phyloP scores from a whole-genome alignment of 1,140 invertebrate species.

The Uloborus diversus region DNA sequence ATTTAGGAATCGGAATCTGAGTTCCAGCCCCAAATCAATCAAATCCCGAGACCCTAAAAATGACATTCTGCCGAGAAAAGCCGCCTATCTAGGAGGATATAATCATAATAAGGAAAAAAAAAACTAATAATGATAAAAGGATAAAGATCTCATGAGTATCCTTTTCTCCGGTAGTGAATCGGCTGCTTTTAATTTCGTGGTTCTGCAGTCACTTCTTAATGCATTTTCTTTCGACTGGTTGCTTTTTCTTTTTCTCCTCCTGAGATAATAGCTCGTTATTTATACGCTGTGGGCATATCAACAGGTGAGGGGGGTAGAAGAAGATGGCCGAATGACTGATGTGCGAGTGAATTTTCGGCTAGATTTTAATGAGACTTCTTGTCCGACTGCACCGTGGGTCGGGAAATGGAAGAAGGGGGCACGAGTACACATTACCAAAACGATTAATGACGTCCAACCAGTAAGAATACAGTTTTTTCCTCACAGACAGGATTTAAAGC shows the following conservation, averaged over 20 bases:
- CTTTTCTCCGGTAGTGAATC: constrained; percentile 10
- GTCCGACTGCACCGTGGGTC: constrained; percentile 18
- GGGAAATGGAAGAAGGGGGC: neutral
- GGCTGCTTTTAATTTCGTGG: neutral
- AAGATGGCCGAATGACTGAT: constrained; percentile 10
- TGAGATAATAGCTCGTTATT: constrained; percentile 45
- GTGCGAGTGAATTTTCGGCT: constrained; percentile 19
- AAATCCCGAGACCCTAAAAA: constrained; percentile 32
- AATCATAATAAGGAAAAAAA: neutral
- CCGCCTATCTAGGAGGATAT: constrained; percentile 24
- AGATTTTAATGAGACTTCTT: constrained; percentile 13
- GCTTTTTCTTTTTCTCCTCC: neutral
- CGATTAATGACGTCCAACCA: too few relatives aligned
- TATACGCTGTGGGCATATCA: constrained; percentile 26
- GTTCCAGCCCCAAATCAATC: constrained; percentile 44
- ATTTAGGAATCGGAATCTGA: constrained; percentile 49
- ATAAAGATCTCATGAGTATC: neutral
- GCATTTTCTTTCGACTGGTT: neutral
- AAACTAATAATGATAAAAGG: neutral
- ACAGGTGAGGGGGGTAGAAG: constrained; percentile 36
- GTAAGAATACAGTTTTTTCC: too few relatives aligned
- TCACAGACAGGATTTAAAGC: too few relatives aligned
- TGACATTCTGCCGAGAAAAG: constrained; percentile 46
- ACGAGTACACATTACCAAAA: constrained; percentile 1
- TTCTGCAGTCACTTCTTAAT: neutral